Evolutionary conservation across 2,797 vertebrate genomes (phyloP).

Genomic region (Coranthus polyacanthus): DNA sequence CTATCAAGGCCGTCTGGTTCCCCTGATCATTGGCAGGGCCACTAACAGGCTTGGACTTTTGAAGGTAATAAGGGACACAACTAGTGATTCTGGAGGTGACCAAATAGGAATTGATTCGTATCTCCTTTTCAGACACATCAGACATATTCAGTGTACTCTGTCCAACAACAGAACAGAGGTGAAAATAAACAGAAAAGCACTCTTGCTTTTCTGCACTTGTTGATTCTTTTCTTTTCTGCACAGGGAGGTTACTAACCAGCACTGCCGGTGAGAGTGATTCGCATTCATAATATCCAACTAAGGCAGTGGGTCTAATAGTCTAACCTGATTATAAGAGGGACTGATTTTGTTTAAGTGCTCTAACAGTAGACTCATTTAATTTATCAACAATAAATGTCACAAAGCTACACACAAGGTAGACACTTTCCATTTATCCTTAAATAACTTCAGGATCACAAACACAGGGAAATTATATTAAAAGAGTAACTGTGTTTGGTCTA

Average conservation of each 20-base stretch:
- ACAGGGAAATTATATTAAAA: constrained; percentile 34
- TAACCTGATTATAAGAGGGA: constrained; percentile 28
- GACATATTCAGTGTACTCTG: not conserved
- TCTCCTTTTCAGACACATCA: constrained; percentile 8
- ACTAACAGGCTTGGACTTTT: constrained; percentile 27
- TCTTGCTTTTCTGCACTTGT: too few species aligned
- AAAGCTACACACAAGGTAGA: not conserved
- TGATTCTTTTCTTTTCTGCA: too few species aligned
- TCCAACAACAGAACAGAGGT: constrained; percentile 10
- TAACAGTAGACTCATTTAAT: constrained; percentile 23
- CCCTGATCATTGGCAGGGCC: constrained; percentile 28
- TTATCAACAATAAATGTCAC: constrained; percentile 29
- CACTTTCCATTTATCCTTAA: constrained; percentile 1
- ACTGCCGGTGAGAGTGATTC: too few species aligned
- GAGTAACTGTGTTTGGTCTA: not conserved
- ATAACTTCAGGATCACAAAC: constrained; percentile 24
- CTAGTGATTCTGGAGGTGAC: constrained; percentile 10
- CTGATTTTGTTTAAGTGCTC: constrained; percentile 22
- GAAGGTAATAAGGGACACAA: constrained; percentile 41
- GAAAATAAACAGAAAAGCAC: constrained; percentile 5
- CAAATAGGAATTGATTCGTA: constrained; percentile 29
- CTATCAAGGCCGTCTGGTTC: constrained; percentile 15
- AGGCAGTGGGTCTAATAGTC: constrained; percentile 35
- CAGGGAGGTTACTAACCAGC: not conserved
- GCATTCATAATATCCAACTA: constrained; percentile 15